Evolutionary conservation across 2,797 vertebrate genomes (phyloP).

Genomic region (Pterois miles): DNA sequence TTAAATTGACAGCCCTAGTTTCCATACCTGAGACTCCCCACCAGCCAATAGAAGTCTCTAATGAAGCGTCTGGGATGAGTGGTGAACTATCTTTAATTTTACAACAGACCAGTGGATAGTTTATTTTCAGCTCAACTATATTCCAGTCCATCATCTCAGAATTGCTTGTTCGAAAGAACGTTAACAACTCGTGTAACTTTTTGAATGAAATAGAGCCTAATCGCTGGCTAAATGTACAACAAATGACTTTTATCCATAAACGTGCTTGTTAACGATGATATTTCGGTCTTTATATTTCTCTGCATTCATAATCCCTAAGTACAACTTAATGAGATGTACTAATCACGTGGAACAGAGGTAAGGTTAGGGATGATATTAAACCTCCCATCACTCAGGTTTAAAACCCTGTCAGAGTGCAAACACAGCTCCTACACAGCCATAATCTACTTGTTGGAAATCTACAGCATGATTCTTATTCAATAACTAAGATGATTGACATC

Average conservation of each 20-base stretch:
- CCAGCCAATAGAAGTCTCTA: background rate
- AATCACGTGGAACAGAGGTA: constrained; percentile 37
- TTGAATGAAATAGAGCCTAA: constrained; percentile 24
- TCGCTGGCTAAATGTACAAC: constrained; percentile 28
- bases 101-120: background rate
- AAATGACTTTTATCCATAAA: constrained; percentile 29
- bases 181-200: constrained; percentile 2
- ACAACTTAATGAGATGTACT: constrained; percentile 28
- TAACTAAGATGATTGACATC: constrained; percentile 73
- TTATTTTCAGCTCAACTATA: constrained; percentile 15
- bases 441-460: constrained; percentile 70
- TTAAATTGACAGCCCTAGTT: too few relatives aligned
- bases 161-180: constrained; percentile 19
- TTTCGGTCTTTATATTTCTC: constrained; percentile 19
- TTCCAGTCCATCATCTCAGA: constrained; percentile 29
- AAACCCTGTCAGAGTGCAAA: constrained; percentile 56
- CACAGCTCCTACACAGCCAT: constrained; percentile 32
- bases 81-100: background rate
- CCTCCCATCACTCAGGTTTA: constrained; percentile 33
- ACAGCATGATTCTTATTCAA: constrained; percentile 69
- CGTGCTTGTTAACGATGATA: constrained; percentile 23
- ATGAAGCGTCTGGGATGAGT: background rate
- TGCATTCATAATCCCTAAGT: constrained; percentile 34
- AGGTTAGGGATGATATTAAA: constrained; percentile 10
- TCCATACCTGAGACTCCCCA: background rate